phyloP scores from a whole-genome alignment of 1,140 invertebrate species.

The Eciton burchellii region DNA sequence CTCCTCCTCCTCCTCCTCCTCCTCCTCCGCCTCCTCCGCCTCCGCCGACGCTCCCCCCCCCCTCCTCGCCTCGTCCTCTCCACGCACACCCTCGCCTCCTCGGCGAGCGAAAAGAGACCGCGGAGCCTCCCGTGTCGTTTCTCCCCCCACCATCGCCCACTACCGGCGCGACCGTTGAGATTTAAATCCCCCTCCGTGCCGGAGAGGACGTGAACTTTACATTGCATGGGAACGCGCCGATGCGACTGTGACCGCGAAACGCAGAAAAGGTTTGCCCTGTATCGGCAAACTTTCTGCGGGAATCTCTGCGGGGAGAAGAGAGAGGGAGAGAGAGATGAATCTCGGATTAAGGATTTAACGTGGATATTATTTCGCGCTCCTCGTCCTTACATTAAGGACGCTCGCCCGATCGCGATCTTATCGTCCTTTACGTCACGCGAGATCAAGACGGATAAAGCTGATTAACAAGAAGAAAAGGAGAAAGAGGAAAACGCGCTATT shows the following conservation, averaged over 20 bases:
- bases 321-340: too few species aligned
- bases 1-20: background rate
- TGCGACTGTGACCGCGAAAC: constrained; percentile 22
- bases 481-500: background rate
- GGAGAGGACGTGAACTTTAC: constrained; percentile 66
- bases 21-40: background rate
- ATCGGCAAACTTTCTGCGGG: constrained; percentile 3
- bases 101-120: constrained; percentile 29
- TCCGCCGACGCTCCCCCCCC: background rate
- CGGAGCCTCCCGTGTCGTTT: constrained; percentile 34
- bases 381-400: background rate
- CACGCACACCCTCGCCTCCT: constrained; percentile 40
- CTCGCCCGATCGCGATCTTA: background rate
- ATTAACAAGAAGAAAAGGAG: background rate
- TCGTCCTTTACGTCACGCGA: background rate
- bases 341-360: too few species aligned
- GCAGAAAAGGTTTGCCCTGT: background rate
- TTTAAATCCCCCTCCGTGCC: constrained; percentile 80
- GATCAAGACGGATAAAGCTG: background rate
- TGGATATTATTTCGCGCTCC: background rate
- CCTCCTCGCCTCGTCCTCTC: constrained; percentile 9
- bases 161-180: constrained; percentile 80
- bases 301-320: background rate
- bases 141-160: constrained; percentile 69
- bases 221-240: constrained; percentile 72